These are phyloP conservation scores for Bombus vancouverensis DNA, from an alignment of 1,140 invertebrate species.

Conservation along the genomic window DNA sequence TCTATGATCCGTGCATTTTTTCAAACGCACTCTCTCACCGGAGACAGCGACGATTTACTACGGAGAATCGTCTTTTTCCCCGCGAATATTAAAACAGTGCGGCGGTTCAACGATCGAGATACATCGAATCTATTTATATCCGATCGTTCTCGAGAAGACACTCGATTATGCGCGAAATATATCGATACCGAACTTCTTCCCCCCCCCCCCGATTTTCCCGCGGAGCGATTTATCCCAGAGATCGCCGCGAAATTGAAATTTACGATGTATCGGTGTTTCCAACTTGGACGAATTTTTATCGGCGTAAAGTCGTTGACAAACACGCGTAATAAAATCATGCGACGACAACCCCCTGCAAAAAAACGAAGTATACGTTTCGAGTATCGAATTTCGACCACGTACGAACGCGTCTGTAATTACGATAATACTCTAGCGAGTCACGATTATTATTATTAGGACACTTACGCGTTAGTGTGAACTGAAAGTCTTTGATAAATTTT, in stretches of 20 bases:
- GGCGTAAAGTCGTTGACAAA: background rate
- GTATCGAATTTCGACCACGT: too few relatives aligned
- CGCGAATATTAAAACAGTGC: background rate
- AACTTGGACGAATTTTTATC: background rate
- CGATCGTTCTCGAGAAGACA: background rate
- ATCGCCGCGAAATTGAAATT: background rate
- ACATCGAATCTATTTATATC: background rate
- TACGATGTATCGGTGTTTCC: background rate
- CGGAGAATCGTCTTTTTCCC: background rate
- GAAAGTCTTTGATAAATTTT: too few relatives aligned
- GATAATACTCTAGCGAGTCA: too few relatives aligned
- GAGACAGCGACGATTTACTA: background rate
- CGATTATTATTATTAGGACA: too few relatives aligned
- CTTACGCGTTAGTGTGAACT: accelerated
- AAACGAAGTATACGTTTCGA: too few relatives aligned
- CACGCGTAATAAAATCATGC: too few relatives aligned
- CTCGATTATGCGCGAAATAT: slow-evolving; percentile 2
- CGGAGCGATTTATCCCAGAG: background rate
- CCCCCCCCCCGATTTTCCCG: too few relatives aligned
- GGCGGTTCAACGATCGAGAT: background rate
- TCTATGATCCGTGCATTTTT: background rate
- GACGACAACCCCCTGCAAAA: accelerated
- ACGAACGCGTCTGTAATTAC: too few relatives aligned
- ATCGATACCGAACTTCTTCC: background rate
- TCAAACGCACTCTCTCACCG: background rate